Conservation (phyloP, 2,888 invertebrate species). For the Drosophila macrospina region DNA sequence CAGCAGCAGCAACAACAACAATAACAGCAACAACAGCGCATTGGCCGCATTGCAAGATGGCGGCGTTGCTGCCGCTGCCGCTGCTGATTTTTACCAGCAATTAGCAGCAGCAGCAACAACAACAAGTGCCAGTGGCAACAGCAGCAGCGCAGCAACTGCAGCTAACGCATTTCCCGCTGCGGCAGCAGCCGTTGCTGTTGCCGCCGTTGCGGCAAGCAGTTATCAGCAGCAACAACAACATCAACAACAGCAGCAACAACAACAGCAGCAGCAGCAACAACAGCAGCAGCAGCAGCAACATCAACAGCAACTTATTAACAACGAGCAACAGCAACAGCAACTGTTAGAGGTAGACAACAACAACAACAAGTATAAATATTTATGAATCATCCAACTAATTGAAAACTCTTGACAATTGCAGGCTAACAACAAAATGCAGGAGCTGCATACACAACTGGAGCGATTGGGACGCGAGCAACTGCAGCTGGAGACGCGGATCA, state of each 20-base stretch:
- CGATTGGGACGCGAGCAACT: constrained; percentile 89
- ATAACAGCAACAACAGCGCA: constrained; percentile 53
- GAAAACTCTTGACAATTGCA: constrained; percentile 32
- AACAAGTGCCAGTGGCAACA: constrained; percentile 29
- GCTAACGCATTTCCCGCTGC: constrained; percentile 60
- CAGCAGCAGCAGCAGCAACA: constrained; percentile 78
- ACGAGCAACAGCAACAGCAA: constrained; percentile 80
- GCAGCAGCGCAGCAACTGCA: constrained; percentile 36
- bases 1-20: constrained; percentile 56
- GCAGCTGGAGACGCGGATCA: constrained; percentile 87
- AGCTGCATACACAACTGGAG: constrained; percentile 88
- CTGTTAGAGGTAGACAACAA: constrained; percentile 73
- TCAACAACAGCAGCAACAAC: constrained; percentile 69
- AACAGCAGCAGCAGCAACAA: constrained; percentile 78
- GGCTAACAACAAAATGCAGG: constrained; percentile 87
- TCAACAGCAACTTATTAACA: constrained; percentile 71
- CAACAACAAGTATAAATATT: background rate
- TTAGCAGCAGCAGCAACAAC: constrained; percentile 72
- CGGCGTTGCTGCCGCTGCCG: constrained; percentile 73
- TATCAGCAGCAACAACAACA: constrained; percentile 78
- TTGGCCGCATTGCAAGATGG: constrained; percentile 74
- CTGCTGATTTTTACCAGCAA: constrained; percentile 71
- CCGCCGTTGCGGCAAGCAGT: constrained; percentile 80
- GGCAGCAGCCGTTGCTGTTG: constrained; percentile 73
- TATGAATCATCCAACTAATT: background rate